phyloP scores from a whole-genome alignment of 2,888 invertebrate species.

The Amiota mariae region DNA sequence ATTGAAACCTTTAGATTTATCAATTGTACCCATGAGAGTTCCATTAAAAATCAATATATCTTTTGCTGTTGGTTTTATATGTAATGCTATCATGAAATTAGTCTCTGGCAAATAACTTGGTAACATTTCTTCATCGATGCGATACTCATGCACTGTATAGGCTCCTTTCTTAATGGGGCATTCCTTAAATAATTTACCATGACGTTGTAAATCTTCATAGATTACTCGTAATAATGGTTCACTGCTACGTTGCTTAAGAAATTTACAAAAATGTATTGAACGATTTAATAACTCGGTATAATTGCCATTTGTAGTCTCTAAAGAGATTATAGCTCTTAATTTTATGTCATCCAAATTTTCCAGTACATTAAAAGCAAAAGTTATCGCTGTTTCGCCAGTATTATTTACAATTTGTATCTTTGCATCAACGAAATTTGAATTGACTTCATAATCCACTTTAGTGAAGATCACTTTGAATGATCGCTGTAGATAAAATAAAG shows the following conservation, averaged over 20 bases:
- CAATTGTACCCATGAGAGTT: constrained; percentile 57
- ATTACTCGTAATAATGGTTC: constrained; percentile 57
- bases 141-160: constrained; percentile 59
- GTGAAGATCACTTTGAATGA: constrained; percentile 65
- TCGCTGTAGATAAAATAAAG: constrained; percentile 50
- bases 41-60: constrained; percentile 53
- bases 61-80: constrained; percentile 49
- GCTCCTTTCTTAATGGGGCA: constrained; percentile 64
- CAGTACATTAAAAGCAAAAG: constrained; percentile 49
- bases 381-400: constrained; percentile 51
- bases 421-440: constrained; percentile 55
- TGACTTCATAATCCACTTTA: constrained; percentile 53
- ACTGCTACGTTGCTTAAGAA: constrained; percentile 56
- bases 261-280: constrained; percentile 61
- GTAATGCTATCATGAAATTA: constrained; percentile 46
- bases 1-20: constrained; percentile 71
- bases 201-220: constrained; percentile 62
- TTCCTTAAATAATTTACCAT: constrained; percentile 59
- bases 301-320: constrained; percentile 59
- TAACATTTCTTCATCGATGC: constrained; percentile 66
- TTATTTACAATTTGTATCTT: constrained; percentile 59
- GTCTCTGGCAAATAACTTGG: constrained; percentile 68
- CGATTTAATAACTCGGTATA: constrained; percentile 55
- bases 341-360: constrained; percentile 60
- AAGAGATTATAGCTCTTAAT: constrained; percentile 46